These are phyloP conservation scores for Macropis europaea DNA, from an alignment of 2,888 invertebrate species.

Conservation along the genomic window DNA sequence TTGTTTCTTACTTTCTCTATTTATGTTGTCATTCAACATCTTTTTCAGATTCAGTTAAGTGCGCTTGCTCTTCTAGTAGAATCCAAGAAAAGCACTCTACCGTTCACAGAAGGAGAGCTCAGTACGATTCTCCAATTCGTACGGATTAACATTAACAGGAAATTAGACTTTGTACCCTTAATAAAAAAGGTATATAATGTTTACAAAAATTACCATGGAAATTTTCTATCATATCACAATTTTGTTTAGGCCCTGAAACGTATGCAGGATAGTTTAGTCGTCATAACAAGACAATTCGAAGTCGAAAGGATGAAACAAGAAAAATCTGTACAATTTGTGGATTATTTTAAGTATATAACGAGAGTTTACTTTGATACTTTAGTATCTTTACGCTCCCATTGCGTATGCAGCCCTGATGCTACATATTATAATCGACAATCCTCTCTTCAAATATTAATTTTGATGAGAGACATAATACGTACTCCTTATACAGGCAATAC, in stretches of 20 bases:
- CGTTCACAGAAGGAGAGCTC: conserved; percentile 84
- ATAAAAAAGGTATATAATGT: conserved; percentile 86
- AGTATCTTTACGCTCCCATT: conserved; percentile 80
- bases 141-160: conserved; percentile 85
- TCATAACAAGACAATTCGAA: conserved; percentile 62
- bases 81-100: conserved; percentile 87
- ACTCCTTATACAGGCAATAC: conserved; percentile 42
- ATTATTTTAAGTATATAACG: conserved; percentile 61
- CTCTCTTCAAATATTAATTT: conserved; percentile 82
- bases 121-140: conserved; percentile 84
- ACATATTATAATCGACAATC: conserved; percentile 84
- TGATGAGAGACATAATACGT: conserved; percentile 67
- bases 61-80: conserved; percentile 87
- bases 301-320: conserved; percentile 57
- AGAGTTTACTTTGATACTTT: conserved; percentile 81
- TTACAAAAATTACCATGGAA: too few relatives aligned
- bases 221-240: not conserved
- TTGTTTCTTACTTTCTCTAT: conserved; percentile 23
- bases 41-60: conserved; percentile 84
- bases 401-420: conserved; percentile 83
- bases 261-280: conserved; percentile 80
- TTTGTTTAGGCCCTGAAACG: conserved; percentile 78
- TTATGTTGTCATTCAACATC: conserved; percentile 1
- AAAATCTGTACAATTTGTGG: conserved; percentile 10
- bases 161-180: conserved; percentile 85